These are phyloP conservation scores for Colaptes auratus DNA, from an alignment of 2,113 vertebrate genomes.

Conservation along the genomic window DNA sequence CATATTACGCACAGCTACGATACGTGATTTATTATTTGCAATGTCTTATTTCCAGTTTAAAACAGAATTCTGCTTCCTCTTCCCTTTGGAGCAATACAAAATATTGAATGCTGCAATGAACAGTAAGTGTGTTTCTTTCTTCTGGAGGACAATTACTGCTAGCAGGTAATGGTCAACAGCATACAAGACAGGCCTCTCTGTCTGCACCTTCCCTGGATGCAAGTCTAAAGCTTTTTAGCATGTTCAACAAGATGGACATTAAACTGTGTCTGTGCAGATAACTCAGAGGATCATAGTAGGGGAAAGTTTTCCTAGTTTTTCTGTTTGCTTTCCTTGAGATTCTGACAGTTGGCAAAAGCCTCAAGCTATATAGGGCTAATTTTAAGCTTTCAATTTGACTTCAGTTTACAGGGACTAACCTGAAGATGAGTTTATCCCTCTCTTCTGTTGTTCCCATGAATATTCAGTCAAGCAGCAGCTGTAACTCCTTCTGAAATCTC, in stretches of 20 bases:
- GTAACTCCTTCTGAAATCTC: background rate
- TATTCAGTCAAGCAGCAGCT: slow-evolving; percentile 10
- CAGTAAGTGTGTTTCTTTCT: background rate
- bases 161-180: background rate
- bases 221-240: background rate
- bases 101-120: background rate
- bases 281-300: background rate
- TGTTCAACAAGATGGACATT: background rate
- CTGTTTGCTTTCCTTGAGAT: background rate
- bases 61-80: background rate
- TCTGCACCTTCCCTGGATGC: background rate
- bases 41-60: background rate
- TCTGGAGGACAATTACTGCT: background rate
- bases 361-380: background rate
- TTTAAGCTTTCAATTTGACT: background rate
- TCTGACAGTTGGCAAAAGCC: background rate
- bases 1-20: accelerated
- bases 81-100: background rate
- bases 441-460: background rate
- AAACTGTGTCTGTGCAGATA: background rate
- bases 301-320: background rate
- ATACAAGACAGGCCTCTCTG: background rate
- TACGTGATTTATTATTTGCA: background rate
- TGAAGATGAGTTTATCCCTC: accelerated
- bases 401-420: background rate